Evolutionary conservation across 64 coral and sea anemone genomes (phyloP).

Genomic region (Stichodactyla mertensii): DNA sequence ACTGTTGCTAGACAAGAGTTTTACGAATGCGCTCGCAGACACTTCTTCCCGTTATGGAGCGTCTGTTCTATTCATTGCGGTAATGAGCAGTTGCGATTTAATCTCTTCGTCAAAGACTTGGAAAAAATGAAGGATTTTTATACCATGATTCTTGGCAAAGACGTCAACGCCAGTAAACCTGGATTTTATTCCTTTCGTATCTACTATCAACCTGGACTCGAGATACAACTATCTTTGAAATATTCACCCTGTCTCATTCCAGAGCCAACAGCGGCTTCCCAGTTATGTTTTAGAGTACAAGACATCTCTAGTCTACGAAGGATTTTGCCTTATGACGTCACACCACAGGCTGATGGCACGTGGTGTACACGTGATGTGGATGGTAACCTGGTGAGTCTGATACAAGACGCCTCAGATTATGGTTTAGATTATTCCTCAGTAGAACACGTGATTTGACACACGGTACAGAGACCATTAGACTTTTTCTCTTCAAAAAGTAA

Average conservation of each 20-base stretch:
- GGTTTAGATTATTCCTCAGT: background rate
- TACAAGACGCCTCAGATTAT: constrained; percentile 17
- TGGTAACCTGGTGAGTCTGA: constrained; percentile 52
- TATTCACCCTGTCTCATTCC: constrained; percentile 70
- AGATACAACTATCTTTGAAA: constrained; percentile 77
- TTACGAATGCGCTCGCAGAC: constrained; percentile 52
- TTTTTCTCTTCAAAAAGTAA: too few species aligned
- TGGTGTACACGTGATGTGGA: constrained; percentile 81
- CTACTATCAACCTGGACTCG: constrained; percentile 77
- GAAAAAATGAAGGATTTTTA: constrained; percentile 81
- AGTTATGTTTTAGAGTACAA: constrained; percentile 48
- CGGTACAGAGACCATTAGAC: too few species aligned
- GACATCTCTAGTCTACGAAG: constrained; percentile 30
- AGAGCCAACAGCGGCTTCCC: constrained; percentile 17
- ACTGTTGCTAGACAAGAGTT: constrained; percentile 76
- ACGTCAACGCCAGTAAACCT: constrained; percentile 38
- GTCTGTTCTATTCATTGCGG: constrained; percentile 80
- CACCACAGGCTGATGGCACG: constrained; percentile 35
- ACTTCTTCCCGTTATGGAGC: constrained; percentile 58
- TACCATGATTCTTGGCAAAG: constrained; percentile 41
- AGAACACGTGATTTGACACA: background rate
- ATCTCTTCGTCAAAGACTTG: constrained; percentile 70
- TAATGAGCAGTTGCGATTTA: constrained; percentile 79
- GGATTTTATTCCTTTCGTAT: constrained; percentile 77
- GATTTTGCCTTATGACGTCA: constrained; percentile 43